Evolutionary conservation across 2,113 vertebrate genomes (phyloP).

Genomic region (Pachyramphus minor): DNA sequence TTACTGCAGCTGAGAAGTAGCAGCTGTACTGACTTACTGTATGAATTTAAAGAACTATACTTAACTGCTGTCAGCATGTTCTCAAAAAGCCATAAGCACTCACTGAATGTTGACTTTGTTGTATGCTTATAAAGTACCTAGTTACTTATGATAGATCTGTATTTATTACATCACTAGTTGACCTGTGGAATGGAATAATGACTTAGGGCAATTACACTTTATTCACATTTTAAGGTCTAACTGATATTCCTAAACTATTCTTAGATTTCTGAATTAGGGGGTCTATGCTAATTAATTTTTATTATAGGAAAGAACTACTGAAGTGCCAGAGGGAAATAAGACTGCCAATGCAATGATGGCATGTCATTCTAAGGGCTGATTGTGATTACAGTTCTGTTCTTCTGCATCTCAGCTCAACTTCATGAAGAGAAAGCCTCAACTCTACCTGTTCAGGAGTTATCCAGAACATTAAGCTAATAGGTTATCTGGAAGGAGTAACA

Average conservation of each 20-base stretch:
- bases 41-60: background rate
- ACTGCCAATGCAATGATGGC: background rate
- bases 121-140: background rate
- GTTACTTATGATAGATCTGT: background rate
- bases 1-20: background rate
- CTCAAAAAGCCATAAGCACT: background rate
- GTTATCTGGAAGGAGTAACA: background rate
- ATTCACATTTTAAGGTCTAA: background rate
- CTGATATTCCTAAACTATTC: background rate
- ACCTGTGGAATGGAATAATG: background rate
- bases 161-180: background rate
- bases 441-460: background rate
- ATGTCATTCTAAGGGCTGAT: background rate
- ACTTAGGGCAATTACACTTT: background rate
- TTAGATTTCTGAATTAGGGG: background rate
- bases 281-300: background rate
- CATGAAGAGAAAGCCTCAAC: background rate
- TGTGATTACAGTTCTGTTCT: background rate
- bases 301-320: background rate
- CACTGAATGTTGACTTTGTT: background rate
- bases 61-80: background rate
- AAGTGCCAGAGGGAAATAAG: background rate
- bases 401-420: background rate
- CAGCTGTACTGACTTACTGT: background rate
- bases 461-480: background rate